Percentiles rank a stretch among this genome's conserved stretches.
Conservation (phyloP, 2,888 invertebrate species). For the Sicus ferrugineus region DNA sequence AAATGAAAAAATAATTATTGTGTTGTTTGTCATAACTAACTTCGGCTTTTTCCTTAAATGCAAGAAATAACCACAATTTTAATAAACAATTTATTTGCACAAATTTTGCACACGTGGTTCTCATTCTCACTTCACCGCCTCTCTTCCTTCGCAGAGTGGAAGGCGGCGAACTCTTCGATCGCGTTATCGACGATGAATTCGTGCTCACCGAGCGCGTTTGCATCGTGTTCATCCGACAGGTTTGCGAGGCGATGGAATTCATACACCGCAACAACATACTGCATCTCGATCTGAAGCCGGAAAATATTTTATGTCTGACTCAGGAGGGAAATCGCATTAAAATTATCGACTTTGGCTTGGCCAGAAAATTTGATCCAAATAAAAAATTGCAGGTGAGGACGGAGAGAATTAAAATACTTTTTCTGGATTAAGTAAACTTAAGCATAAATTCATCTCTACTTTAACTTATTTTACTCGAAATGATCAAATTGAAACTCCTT, state of each 20-base stretch:
- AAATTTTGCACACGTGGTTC: background rate
- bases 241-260: conserved; percentile 97
- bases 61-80: too few relatives aligned
- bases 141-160: conserved; percentile 76
- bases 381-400: conserved; percentile 81
- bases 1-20: too few relatives aligned
- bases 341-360: conserved; percentile 98
- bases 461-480: too few relatives aligned
- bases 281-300: conserved; percentile 99
- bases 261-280: conserved; percentile 95
- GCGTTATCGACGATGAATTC: conserved; percentile 98
- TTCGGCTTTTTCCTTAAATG: too few relatives aligned
- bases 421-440: too few relatives aligned
- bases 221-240: conserved; percentile 95
- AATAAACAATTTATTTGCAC: too few relatives aligned
- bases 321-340: conserved; percentile 97
- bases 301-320: conserved; percentile 96
- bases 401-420: background rate
- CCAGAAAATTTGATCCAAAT: conserved; percentile 88
- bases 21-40: too few relatives aligned
- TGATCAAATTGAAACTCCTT: too few relatives aligned
- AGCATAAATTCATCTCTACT: too few relatives aligned
- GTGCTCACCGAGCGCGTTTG: conserved; percentile 95
- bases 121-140: background rate
- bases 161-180: conserved; percentile 98